Evolutionary conservation across 2,888 invertebrate species (phyloP).

Genomic region (Lutraria lutraria): DNA sequence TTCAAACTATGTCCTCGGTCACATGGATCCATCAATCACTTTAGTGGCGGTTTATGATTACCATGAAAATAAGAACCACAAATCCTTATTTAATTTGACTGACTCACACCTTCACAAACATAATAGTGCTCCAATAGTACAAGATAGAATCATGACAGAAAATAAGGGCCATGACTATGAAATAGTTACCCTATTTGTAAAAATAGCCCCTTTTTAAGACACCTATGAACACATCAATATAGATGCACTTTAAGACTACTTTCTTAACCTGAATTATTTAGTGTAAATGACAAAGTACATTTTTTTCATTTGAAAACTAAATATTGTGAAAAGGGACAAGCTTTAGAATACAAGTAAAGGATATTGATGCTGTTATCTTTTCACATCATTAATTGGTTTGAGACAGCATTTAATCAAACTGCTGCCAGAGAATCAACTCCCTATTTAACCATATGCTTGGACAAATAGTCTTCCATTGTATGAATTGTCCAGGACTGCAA

Average conservation of each 20-base stretch:
- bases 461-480: background rate
- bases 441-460: no score
- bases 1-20: slow-evolving; percentile 56
- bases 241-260: background rate
- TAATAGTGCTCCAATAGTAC: background rate
- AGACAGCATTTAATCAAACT: no score
- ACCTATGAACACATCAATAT: background rate
- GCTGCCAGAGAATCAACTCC: no score
- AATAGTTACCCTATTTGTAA: background rate
- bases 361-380: no score
- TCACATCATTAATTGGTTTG: no score
- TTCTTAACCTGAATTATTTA: no score
- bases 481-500: background rate
- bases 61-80: background rate
- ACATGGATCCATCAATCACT: slow-evolving; percentile 54
- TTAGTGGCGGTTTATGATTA: slow-evolving; percentile 47
- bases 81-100: slow-evolving; percentile 3
- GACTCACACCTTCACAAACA: background rate
- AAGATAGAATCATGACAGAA: background rate
- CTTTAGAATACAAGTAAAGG: no score
- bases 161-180: background rate
- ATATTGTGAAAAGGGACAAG: no score
- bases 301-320: no score
- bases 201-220: background rate
- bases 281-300: no score